phyloP scores from a whole-genome alignment of 1,140 invertebrate genomes.

The Meloidogyne floridensis region DNA sequence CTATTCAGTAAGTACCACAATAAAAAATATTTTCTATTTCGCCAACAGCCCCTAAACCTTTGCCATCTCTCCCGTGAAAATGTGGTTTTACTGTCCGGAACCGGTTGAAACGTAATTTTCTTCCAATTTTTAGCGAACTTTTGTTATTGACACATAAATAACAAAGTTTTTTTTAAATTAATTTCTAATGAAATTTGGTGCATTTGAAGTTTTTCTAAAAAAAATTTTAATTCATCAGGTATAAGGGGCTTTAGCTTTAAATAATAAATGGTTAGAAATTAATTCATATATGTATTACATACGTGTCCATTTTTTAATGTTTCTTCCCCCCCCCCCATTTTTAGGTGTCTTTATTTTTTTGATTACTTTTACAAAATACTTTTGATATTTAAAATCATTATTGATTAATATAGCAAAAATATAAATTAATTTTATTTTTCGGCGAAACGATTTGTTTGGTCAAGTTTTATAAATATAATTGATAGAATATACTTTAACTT shows the following conservation, averaged over 20 bases:
- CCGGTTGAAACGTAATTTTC: neutral
- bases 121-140: neutral
- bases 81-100: neutral
- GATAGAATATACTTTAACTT: neutral
- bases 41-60: neutral
- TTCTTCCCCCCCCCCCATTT: too few species aligned
- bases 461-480: neutral
- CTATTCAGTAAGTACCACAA: neutral
- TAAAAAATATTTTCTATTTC: neutral
- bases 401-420: conserved; percentile 6
- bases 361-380: too few species aligned
- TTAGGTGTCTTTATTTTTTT: too few species aligned
- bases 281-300: neutral
- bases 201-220: neutral
- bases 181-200: neutral
- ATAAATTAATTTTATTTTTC: neutral
- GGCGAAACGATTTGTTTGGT: neutral
- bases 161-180: neutral
- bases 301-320: neutral
- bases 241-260: neutral
- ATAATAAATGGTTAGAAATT: neutral
- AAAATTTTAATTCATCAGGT: neutral
- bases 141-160: neutral
- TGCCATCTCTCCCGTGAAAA: too few species aligned
- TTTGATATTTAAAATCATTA: neutral